Conservation (phyloP, 2,113 vertebrate species). For the Verasper variegatus region DNA sequence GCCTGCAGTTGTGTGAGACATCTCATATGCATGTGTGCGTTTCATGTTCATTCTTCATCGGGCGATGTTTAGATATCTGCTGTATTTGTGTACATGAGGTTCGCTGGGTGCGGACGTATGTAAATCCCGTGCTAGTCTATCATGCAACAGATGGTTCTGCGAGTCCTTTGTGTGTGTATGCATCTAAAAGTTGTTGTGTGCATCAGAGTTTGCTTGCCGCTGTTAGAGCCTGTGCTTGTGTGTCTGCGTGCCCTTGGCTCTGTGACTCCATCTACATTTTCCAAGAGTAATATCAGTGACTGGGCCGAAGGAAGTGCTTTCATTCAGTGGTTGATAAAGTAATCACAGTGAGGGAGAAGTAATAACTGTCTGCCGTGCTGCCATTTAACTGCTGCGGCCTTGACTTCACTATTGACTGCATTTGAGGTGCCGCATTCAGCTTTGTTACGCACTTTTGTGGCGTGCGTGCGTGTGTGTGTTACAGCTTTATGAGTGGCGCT, state of each 20-base stretch:
- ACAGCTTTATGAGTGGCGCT: slow-evolving; percentile 29
- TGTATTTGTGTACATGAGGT: background rate
- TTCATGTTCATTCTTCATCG: background rate
- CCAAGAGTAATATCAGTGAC: slow-evolving; percentile 48
- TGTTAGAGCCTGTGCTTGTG: background rate
- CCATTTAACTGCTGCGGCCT: slow-evolving; percentile 65
- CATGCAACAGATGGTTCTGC: background rate
- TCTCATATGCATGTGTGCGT: background rate
- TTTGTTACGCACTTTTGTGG: slow-evolving; percentile 26
- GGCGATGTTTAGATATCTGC: background rate
- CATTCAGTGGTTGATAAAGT: slow-evolving; percentile 59
- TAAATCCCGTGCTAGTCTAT: background rate
- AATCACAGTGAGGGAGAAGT: slow-evolving; percentile 62
- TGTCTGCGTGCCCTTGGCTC: background rate
- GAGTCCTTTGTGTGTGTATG: background rate
- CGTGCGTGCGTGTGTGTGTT: slow-evolving; percentile 5
- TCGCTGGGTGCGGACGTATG: background rate
- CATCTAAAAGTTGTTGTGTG: background rate
- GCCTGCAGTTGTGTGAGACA: slow-evolving; percentile 1
- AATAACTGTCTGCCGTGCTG: slow-evolving; percentile 59
- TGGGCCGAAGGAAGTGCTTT: slow-evolving; percentile 42
- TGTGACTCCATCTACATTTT: slow-evolving; percentile 37
- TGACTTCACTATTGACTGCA: slow-evolving; percentile 69
- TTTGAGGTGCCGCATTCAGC: slow-evolving; percentile 47
- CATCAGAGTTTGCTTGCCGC: background rate